Evolutionary conservation across 2,888 invertebrate species (phyloP), one percentile per base, ranked within the genome.

Genomic region (Hesperia comma): DNA sequence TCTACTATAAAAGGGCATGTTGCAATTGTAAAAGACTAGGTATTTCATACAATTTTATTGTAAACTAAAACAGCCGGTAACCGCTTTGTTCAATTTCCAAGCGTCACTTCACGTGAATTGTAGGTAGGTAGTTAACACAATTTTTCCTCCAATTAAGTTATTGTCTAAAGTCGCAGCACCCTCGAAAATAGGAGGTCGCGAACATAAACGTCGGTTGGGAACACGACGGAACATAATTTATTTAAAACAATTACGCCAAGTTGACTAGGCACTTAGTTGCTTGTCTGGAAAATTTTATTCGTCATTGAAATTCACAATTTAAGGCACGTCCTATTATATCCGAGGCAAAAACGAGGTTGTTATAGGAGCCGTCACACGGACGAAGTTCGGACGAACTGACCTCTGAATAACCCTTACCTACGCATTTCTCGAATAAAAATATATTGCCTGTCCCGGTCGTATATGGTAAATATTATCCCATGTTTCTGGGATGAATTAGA

Each of bases 191-290:
- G 19, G 51, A 51, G 51, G 51, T 14, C 51, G 51, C 21, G 12
- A 51, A 51, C 12, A 51, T 51, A 51, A 51, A 51, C 14, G 51
- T 51, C 51, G 14, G 51, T 14, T 51, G 51, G 14, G 21, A 26
- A 51, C 6, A 21, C 21, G 14, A 10, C 26, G 51, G 19, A 51
- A 51, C 17, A 26, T 51, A 51, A 51, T 51, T 51, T 51, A 51
- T 51, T 51, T 51, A 51, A 51, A 51, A 26, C 51, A 26, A 51
- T 51, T 51, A 51, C 2, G 51, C 6, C 51, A 51, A 17, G 51
- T 21, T 7, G 17, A 26, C 51, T n/a, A 26, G 26, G 1, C 51
- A 21, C 14, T 21, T 51, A 6, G 21, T 21, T 51, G 49, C 10
- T 49, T 46, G 43, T 5, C 15, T 15, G 6, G 49, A 19, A 49